Conservation (phyloP, 1,140 invertebrate species). For the Heliconius melpomene region DNA sequence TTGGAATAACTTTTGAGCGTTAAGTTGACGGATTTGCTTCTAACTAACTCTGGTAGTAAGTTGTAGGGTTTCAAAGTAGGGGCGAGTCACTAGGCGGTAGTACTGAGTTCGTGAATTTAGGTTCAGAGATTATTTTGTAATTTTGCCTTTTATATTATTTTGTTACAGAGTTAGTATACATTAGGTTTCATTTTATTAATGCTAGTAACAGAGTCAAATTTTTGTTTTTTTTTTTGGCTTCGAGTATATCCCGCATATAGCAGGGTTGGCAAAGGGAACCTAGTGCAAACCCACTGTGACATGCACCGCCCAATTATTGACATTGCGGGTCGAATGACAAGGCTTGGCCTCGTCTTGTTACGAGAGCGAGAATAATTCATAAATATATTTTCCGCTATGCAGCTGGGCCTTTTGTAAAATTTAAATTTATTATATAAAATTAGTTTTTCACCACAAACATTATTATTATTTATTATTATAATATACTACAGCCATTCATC, state of each 20-base stretch:
- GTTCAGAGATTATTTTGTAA: not conserved
- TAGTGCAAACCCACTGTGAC: no score
- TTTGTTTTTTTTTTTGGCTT: no score
- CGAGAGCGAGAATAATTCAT: no score
- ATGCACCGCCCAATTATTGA: no score
- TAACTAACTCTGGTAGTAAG: not conserved
- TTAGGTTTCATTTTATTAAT: not conserved
- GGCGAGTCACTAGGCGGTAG: not conserved
- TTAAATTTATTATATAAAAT: no score
- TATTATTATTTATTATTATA: not conserved
- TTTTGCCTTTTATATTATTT: not conserved
- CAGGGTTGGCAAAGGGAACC: no score
- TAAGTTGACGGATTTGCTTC: slow-evolving; percentile 19
- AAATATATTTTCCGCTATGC: no score
- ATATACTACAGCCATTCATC: not conserved
- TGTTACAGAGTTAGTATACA: not conserved
- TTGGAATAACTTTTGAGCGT: slow-evolving; percentile 26
- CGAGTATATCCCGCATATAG: no score
- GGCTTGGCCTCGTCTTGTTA: no score
- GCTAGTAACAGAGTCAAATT: no score
- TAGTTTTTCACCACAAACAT: not conserved
- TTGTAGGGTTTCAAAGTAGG: slow-evolving; percentile 27
- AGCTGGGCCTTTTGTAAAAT: no score
- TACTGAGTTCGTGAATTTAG: not conserved
- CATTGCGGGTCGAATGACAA: no score